A percentile compares a stretch with the other conserved stretches of the same genome.
These are phyloP conservation scores for Myrmecophaga tridactyla DNA, from an alignment of 2,113 vertebrate genomes.

Conservation along the genomic window DNA sequence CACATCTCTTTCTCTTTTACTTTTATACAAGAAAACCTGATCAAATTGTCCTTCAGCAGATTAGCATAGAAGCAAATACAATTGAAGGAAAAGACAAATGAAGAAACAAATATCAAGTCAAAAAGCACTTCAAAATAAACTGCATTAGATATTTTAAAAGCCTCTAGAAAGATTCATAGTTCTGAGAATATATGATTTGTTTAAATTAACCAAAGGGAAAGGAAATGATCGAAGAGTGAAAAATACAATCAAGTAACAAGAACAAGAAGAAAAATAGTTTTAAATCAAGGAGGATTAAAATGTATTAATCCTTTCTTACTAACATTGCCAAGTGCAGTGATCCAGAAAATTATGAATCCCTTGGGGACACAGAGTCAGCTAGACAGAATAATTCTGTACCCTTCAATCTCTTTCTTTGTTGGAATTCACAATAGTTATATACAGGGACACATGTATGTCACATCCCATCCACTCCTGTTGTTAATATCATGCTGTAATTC, in stretches of 20 bases:
- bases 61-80: not conserved
- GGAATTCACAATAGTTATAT: not conserved
- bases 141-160: not conserved
- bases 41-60: not conserved
- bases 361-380: not conserved
- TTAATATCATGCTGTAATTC: not conserved
- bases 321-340: not conserved
- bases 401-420: not conserved
- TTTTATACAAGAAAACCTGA: not conserved
- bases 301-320: slow-evolving; percentile 37
- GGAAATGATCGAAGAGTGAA: not conserved
- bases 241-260: not conserved
- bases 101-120: not conserved
- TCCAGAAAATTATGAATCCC: slow-evolving; percentile 48
- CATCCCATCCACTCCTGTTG: not conserved
- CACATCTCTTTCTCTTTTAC: not conserved
- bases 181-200: not conserved
- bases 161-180: not conserved
- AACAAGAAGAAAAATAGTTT: slow-evolving; percentile 25
- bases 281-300: slow-evolving; percentile 51
- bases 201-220: slow-evolving; percentile 9
- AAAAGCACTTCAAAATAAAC: slow-evolving; percentile 16
- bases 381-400: not conserved
- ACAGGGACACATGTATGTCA: not conserved
- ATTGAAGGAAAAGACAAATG: not conserved